phyloP scores from a whole-genome alignment of 2,888 invertebrate species.

The Drosophila demipolita region DNA sequence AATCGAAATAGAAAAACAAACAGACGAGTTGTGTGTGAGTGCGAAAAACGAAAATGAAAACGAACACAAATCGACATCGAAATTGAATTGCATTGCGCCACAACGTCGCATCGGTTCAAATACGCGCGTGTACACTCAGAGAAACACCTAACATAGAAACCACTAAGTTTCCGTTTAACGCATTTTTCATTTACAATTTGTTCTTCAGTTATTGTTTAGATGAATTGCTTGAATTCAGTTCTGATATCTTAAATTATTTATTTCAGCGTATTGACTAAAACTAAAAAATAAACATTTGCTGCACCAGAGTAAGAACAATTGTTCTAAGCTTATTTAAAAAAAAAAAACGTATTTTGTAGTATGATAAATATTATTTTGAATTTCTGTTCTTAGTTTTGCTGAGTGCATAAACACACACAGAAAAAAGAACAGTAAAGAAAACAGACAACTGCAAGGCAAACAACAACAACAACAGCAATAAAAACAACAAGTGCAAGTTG shows the following conservation, averaged over 20 bases:
- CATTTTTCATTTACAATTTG: neutral
- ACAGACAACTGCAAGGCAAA: conserved; percentile 68
- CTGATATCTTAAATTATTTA: no score
- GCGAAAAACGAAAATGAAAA: conserved; percentile 20
- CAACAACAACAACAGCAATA: conserved; percentile 35
- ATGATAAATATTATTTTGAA: neutral
- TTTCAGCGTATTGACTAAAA: no score
- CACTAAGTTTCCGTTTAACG: neutral
- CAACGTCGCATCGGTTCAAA: conserved; percentile 19
- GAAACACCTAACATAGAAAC: neutral
- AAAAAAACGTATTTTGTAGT: neutral
- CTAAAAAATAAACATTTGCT: no score
- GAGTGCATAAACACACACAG: neutral
- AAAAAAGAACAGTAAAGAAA: conserved; percentile 43
- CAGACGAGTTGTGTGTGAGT: conserved; percentile 12
- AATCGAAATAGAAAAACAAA: conserved; percentile 49
- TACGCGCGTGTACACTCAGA: conserved; percentile 6
- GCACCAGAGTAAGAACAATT: no score
- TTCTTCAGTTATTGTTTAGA: neutral
- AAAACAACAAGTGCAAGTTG: conserved; percentile 66
- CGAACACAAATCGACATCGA: conserved; percentile 43
- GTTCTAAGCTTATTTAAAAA: no score
- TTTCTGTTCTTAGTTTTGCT: neutral
- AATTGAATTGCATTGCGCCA: conserved; percentile 6
- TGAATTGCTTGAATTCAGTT: neutral